phyloP scores from a whole-genome alignment of 2,797 vertebrate genomes.

The Babyrousa celebensis region DNA sequence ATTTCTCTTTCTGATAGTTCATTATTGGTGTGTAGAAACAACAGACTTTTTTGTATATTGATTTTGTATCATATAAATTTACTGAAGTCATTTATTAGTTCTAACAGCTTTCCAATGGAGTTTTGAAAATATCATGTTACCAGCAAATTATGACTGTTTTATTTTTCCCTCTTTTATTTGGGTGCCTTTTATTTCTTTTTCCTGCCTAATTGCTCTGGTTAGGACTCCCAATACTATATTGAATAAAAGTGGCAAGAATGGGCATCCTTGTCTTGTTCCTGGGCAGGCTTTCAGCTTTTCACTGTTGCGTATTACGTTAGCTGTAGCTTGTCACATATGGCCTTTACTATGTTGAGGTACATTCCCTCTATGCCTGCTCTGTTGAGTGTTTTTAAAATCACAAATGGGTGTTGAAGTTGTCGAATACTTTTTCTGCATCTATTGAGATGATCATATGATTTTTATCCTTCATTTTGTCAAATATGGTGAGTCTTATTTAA shows the following conservation, averaged over 20 bases:
- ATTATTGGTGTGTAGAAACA: neutral
- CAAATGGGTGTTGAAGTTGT: neutral
- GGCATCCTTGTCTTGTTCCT: too few species aligned
- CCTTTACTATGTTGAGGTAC: neutral
- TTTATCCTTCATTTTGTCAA: neutral
- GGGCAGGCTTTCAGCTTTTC: neutral
- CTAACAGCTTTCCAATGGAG: neutral
- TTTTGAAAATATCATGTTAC: neutral
- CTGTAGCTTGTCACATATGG: neutral
- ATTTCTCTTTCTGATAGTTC: neutral
- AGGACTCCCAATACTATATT: neutral
- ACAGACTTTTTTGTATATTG: neutral
- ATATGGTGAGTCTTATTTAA: neutral
- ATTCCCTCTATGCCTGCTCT: neutral
- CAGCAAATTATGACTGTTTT: neutral
- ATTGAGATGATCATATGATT: neutral
- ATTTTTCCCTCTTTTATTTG: neutral
- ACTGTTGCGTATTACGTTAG: neutral
- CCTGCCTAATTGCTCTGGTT: neutral
- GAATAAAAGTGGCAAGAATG: neutral
- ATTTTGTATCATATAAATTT: neutral
- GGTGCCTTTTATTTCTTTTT: neutral
- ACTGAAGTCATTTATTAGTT: neutral
- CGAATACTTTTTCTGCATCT: neutral
- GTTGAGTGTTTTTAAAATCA: neutral